These are phyloP conservation scores for Pseudochaenichthys georgianus DNA, from an alignment of 2,797 vertebrate species.

Conservation along the genomic window DNA sequence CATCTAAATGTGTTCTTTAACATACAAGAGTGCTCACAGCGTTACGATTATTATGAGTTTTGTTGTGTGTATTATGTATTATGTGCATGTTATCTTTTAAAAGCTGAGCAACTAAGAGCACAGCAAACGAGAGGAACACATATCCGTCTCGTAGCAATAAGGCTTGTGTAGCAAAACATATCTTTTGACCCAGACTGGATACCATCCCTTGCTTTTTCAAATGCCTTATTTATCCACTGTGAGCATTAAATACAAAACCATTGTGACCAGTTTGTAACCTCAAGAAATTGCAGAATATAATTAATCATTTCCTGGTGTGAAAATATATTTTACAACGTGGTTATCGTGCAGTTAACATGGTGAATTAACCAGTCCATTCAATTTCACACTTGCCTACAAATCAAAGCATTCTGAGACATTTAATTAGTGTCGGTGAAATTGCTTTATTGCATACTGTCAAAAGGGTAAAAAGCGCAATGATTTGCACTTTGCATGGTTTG, in stretches of 20 bases:
- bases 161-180: background rate
- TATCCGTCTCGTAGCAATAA: too few species aligned
- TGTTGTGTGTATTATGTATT: too few species aligned
- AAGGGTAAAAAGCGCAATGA: background rate
- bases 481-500: background rate
- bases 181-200: background rate
- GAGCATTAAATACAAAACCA: constrained; percentile 7
- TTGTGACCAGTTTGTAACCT: background rate
- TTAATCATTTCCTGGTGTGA: constrained; percentile 23
- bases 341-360: background rate
- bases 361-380: constrained; percentile 31
- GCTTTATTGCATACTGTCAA: constrained; percentile 19
- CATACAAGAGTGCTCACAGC: constrained; percentile 23
- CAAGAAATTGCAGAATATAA: constrained; percentile 11
- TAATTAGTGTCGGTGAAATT: constrained; percentile 18
- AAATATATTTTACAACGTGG: constrained; percentile 14
- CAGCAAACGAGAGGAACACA: background rate
- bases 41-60: background rate
- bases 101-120: background rate
- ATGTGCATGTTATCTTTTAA: background rate
- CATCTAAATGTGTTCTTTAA: constrained; percentile 11
- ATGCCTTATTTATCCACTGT: background rate
- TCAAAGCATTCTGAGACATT: constrained; percentile 23
- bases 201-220: background rate
- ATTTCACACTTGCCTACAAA: constrained; percentile 29